Evolutionary conservation across 2,113 vertebrate genomes (phyloP).

Genomic region (Chloropsis cyanopogon): DNA sequence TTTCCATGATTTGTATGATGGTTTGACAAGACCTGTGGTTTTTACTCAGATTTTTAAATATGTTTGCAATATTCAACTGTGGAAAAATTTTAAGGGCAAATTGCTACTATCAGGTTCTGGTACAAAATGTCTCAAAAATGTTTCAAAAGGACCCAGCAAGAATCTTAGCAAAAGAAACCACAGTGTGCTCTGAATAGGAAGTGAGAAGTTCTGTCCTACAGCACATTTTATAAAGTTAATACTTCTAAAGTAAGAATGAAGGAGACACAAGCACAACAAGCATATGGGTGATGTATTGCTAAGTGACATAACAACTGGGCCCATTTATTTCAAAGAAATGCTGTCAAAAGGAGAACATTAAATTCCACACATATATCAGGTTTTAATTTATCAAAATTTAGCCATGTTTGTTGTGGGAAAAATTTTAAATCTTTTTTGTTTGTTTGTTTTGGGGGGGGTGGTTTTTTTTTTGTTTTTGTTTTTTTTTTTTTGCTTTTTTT

Average conservation of each 20-base stretch:
- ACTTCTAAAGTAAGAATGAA: not conserved
- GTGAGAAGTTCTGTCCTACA: not conserved
- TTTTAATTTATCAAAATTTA: not conserved
- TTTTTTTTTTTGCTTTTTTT: not conserved
- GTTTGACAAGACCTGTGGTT: not conserved
- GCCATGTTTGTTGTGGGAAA: not conserved
- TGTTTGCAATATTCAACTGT: not conserved
- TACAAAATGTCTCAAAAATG: not conserved
- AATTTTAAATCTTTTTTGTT: not conserved
- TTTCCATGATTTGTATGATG: not conserved
- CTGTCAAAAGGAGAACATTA: not conserved
- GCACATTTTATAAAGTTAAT: not conserved
- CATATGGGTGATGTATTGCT: not conserved
- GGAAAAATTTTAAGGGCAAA: not conserved
- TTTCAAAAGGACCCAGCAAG: not conserved
- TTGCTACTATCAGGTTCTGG: not conserved
- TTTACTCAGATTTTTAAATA: not conserved
- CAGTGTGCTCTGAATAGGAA: not conserved
- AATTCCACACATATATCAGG: not conserved
- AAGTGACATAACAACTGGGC: not conserved
- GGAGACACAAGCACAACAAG: not conserved
- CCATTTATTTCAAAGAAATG: not conserved
- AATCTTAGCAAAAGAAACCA: not conserved
- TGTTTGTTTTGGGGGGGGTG: not conserved
- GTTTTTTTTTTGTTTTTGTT: not conserved